These are phyloP conservation scores for Myiotriccus ornatus DNA, from an alignment of 2,797 vertebrate genomes.

Conservation along the genomic window DNA sequence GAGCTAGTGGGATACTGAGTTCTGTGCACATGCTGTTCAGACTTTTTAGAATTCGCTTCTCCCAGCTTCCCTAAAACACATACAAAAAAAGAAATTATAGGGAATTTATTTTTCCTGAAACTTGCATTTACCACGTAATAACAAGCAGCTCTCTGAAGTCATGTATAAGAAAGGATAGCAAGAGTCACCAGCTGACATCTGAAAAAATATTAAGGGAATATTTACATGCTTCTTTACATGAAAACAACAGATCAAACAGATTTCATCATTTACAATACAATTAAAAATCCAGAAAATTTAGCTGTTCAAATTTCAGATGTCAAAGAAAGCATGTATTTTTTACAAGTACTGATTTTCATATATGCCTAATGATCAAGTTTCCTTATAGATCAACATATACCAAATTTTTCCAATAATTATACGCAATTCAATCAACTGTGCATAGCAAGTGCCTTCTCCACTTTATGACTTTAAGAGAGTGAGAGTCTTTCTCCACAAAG, in stretches of 20 bases:
- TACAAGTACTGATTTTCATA: not conserved
- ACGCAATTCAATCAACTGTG: not conserved
- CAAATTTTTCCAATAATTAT: not conserved
- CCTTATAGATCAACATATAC: not conserved
- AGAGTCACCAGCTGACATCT: not conserved
- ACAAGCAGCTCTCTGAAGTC: not conserved
- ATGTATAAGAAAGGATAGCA: not conserved
- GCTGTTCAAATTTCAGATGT: not conserved
- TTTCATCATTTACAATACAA: not conserved
- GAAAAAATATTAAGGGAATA: not conserved
- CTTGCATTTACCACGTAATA: not conserved
- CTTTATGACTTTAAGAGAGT: not conserved
- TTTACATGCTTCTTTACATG: not conserved
- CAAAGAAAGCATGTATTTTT: not conserved
- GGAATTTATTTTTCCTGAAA: not conserved
- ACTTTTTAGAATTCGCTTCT: constrained; percentile 96
- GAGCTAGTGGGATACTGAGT: constrained; percentile 89
- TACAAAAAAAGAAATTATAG: not conserved
- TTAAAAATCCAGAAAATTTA: not conserved
- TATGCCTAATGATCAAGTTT: not conserved
- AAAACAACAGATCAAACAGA: not conserved
- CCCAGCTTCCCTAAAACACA: constrained; percentile 90
- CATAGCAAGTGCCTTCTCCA: not conserved
- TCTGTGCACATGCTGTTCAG: constrained; percentile 98
- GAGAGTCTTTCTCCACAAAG: not conserved